These are phyloP conservation scores for Boulengeromyrus knoepffleri DNA, from an alignment of 2,113 vertebrate species.

Conservation along the genomic window DNA sequence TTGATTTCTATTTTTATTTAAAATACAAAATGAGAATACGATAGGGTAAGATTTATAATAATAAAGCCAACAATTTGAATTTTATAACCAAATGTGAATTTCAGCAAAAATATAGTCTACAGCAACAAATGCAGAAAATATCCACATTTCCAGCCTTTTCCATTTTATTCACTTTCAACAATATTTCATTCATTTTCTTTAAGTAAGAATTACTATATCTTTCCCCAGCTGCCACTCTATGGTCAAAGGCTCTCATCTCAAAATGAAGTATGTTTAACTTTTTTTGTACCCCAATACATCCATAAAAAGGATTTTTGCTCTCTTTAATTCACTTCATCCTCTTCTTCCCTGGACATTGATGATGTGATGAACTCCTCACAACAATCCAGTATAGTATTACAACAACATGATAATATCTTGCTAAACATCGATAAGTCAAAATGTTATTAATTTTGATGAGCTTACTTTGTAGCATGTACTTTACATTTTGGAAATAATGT, in stretches of 20 bases:
- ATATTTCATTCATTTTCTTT: background rate
- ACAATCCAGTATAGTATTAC: background rate
- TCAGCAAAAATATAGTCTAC: background rate
- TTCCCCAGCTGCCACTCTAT: background rate
- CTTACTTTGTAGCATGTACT: background rate
- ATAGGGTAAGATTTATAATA: background rate
- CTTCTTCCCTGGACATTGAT: background rate
- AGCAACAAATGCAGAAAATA: background rate
- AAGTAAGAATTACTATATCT: background rate
- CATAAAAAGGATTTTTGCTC: background rate
- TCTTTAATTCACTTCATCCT: background rate
- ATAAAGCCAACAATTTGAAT: background rate
- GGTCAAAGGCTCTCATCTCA: background rate
- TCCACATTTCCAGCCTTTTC: background rate
- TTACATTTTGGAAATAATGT: background rate
- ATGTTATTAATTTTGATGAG: background rate
- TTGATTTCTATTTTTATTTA: background rate
- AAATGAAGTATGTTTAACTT: background rate
- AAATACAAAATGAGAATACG: background rate
- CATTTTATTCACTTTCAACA: background rate
- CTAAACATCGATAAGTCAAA: background rate
- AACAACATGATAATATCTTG: background rate
- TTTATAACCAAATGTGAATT: background rate
- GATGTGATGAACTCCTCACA: background rate
- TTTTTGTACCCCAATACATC: background rate